Evolutionary conservation across 2,888 invertebrate genomes (phyloP), one percentile per base, ranked within the genome.

Genomic region (Molanna angustata): DNA sequence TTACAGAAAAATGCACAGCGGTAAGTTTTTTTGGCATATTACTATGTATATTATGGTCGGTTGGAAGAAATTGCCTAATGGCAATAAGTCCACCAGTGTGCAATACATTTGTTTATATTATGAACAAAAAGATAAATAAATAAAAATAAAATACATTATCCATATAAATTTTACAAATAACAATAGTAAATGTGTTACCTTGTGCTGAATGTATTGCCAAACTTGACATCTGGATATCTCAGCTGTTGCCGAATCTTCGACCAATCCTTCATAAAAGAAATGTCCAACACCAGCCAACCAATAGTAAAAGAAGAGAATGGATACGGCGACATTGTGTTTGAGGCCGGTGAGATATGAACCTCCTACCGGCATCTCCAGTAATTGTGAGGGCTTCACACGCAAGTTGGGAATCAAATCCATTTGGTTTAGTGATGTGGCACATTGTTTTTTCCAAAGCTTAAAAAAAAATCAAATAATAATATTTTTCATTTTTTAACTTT

Each of bases 241-340:
- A 1, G 86, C 86, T 0, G 87, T 87, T 3, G 87, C 86, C 0
- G 86, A 86, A 65, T 88, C 87, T 65, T 87, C 87, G 19, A 86
- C 80, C 18, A 78, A 75, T 9, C 82, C 83, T 56, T 76, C 78
- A 55, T 81, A 78, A 62, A 79, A 76, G 66, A 85, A 86, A 63
- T 85, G 84, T 0, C 87, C 87, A 20, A 74, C 73, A 1, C 85
- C 86, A 2, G 74, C 76, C 56, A 86, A 65, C 86, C 86, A 87
- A 60, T 85, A 76, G 63, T 81, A 83, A 41, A 86, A 77, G 63
- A 86, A 88, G 33, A 85, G 71, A 50, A 86, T 76, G 0, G 83
- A 76, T 2, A 87, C 82, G 0, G 79, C 76, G 45, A 86, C 79
- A 61, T 86, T 86, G 62, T 84, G 81, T 33, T 72, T 74, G 27